These are phyloP conservation scores for Synanthedon tipuliformis DNA, from an alignment of 2,888 invertebrate species.

Conservation along the genomic window DNA sequence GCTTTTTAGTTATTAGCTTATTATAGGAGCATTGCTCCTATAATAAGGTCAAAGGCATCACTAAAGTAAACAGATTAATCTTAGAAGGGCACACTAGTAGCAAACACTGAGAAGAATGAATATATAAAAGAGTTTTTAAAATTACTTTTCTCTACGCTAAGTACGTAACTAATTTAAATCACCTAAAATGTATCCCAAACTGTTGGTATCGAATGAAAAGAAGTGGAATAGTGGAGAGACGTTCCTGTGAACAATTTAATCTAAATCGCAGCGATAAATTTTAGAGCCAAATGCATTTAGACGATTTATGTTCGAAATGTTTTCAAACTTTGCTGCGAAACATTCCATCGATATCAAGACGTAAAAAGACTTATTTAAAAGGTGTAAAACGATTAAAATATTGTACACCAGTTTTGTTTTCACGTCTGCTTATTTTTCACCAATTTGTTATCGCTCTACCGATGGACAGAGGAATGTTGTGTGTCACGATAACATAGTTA, in stretches of 20 bases:
- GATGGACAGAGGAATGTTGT: slow-evolving; percentile 14
- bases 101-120: too few species aligned
- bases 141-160: too few species aligned
- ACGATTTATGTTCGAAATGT: slow-evolving; percentile 40
- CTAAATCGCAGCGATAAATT: slow-evolving; percentile 40
- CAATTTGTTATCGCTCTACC: slow-evolving; percentile 4
- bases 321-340: not conserved
- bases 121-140: too few species aligned
- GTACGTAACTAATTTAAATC: not conserved
- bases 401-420: not conserved
- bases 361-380: not conserved
- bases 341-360: not conserved
- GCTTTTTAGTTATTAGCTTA: too few species aligned
- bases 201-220: slow-evolving; percentile 1
- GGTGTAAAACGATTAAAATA: too few species aligned
- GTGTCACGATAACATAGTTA: slow-evolving; percentile 24
- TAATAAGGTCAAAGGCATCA: too few species aligned
- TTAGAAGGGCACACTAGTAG: too few species aligned
- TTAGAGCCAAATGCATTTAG: slow-evolving; percentile 26
- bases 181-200: not conserved
- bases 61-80: too few species aligned
- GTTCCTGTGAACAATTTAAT: slow-evolving; percentile 24
- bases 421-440: slow-evolving; percentile 11
- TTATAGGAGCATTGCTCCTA: too few species aligned
- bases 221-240: slow-evolving; percentile 15